phyloP scores from a whole-genome alignment of 2,113 vertebrate species.

The Helogale parvula region DNA sequence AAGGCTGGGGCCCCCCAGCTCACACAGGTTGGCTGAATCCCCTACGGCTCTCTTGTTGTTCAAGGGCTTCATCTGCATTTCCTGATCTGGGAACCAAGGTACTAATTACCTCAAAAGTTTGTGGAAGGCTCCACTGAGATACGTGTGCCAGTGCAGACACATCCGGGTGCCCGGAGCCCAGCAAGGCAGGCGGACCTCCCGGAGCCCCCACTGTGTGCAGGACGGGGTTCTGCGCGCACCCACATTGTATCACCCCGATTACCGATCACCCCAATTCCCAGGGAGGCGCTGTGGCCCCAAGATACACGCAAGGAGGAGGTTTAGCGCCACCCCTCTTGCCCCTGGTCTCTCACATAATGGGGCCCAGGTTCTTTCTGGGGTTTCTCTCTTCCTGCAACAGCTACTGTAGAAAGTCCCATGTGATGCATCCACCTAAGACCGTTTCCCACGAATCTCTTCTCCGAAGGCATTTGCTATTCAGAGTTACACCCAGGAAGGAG shows the following conservation, averaged over 20 bases:
- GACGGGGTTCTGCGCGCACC: fast-evolving
- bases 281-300: background rate
- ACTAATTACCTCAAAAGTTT: fast-evolving
- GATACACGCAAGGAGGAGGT: background rate
- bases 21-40: background rate
- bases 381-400: background rate
- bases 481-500: background rate
- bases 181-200: fast-evolving
- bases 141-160: background rate
- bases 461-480: background rate
- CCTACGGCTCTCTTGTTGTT: too few species aligned
- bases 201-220: fast-evolving
- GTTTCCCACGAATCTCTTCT: background rate
- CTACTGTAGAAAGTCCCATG: background rate
- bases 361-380: background rate
- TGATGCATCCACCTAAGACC: too few species aligned
- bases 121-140: background rate
- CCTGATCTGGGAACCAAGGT: background rate
- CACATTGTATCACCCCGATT: fast-evolving
- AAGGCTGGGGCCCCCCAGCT: too few species aligned
- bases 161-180: fast-evolving
- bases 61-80: background rate
- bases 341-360: fast-evolving
- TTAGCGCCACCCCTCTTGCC: fast-evolving
- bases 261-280: too few species aligned